These are phyloP conservation scores for Chironomus tepperi DNA, from an alignment of 1,140 invertebrate species.

Conservation along the genomic window DNA sequence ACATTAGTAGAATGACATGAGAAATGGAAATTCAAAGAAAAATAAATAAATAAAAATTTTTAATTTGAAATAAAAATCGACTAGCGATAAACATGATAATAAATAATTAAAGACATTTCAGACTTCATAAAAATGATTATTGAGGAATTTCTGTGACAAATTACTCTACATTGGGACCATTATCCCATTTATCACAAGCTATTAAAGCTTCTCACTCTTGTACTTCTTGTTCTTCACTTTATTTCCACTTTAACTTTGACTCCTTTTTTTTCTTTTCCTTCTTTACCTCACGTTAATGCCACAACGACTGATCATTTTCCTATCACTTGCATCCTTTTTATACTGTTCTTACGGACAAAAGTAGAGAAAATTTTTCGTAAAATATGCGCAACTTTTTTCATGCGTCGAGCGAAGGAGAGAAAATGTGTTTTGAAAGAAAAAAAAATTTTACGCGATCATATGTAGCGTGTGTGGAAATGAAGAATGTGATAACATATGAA, in stretches of 20 bases:
- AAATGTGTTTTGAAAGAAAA: background rate
- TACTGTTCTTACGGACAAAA: background rate
- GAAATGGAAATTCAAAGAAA: background rate
- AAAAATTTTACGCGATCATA: background rate
- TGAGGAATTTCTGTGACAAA: background rate
- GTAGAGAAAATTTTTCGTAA: no score
- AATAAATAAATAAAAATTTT: background rate
- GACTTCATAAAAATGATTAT: no score
- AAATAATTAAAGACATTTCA: no score
- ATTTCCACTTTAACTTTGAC: background rate
- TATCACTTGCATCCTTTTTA: conserved; percentile 8
- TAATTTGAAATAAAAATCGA: background rate
- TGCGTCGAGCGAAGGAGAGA: background rate
- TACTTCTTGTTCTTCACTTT: background rate
- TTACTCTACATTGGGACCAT: conserved; percentile 7
- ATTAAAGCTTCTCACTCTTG: no score
- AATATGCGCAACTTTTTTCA: background rate
- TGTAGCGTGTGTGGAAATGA: no score
- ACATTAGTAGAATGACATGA: background rate
- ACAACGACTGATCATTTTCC: conserved; percentile 6
- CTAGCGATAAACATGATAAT: background rate
- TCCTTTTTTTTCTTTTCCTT: background rate
- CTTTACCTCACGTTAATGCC: conserved; percentile 2
- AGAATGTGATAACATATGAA: no score
- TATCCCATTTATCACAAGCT: conserved; percentile 12